phyloP scores from a whole-genome alignment of 2,113 vertebrate genomes.

The Ammospiza nelsoni region DNA sequence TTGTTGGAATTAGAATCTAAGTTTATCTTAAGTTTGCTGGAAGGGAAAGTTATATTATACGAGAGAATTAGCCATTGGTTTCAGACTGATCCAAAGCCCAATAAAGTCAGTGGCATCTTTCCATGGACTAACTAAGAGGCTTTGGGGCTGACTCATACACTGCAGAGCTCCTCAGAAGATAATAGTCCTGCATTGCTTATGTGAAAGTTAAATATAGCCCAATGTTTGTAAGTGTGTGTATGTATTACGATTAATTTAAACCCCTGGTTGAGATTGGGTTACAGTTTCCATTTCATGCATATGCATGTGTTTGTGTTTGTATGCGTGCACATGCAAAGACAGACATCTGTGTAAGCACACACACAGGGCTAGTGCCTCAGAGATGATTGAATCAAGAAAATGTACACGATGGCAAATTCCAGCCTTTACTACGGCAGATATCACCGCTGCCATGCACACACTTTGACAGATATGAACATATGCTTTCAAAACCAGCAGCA shows the following conservation, averaged over 20 bases:
- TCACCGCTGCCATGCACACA: background rate
- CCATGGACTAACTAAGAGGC: conserved; percentile 3
- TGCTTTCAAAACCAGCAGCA: conserved; percentile 34
- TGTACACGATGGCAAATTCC: background rate
- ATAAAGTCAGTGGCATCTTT: conserved; percentile 49
- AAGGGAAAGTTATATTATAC: conserved; percentile 55
- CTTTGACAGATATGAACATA: conserved; percentile 6
- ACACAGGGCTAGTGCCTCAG: background rate
- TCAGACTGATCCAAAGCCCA: conserved; percentile 35
- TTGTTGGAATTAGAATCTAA: conserved; percentile 59
- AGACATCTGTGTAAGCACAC: background rate
- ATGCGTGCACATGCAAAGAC: background rate
- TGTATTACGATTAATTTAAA: conserved; percentile 27
- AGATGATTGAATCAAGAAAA: background rate
- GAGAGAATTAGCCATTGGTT: conserved; percentile 50
- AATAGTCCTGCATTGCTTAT: conserved; percentile 32
- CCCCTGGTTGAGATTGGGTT: background rate
- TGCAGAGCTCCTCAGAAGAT: conserved; percentile 23
- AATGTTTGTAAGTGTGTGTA: background rate
- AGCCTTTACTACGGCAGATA: background rate
- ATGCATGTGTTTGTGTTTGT: conserved; percentile 17
- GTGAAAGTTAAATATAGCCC: conserved; percentile 53
- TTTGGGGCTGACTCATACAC: conserved; percentile 41
- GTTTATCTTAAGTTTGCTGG: conserved; percentile 59
- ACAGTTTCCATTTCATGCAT: conserved; percentile 41